These are phyloP conservation scores for Nebria ingens DNA, from an alignment of 1,140 invertebrate species.

Conservation along the genomic window DNA sequence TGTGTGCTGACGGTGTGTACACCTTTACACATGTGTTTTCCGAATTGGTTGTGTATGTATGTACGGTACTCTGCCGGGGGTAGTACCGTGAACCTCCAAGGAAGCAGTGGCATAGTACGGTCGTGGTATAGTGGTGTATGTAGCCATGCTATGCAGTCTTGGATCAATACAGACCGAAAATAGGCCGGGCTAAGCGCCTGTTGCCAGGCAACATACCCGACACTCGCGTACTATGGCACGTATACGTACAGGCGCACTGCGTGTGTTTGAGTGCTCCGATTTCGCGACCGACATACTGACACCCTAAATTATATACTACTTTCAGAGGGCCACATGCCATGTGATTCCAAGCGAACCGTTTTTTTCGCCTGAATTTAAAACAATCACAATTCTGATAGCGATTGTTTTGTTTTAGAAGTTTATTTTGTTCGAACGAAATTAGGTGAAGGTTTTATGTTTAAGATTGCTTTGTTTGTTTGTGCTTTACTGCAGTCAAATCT, in stretches of 20 bases:
- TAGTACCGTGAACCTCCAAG: background rate
- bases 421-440: no score
- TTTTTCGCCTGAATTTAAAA: no score
- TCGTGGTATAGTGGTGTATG: no score
- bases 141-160: constrained; percentile 17
- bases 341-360: background rate
- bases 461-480: no score
- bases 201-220: constrained; percentile 30
- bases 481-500: no score
- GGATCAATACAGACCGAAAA: constrained; percentile 34
- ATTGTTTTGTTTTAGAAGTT: no score
- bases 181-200: constrained; percentile 32
- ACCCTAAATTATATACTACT: constrained; percentile 28
- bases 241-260: background rate
- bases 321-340: constrained; percentile 12
- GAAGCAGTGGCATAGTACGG: background rate
- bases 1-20: no score
- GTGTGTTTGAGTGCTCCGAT: background rate
- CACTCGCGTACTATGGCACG: constrained; percentile 18
- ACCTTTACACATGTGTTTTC: no score
- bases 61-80: background rate
- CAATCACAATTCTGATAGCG: no score
- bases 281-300: constrained; percentile 27
- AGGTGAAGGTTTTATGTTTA: no score
- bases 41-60: no score